Evolutionary conservation across 2,797 vertebrate genomes (phyloP).

Genomic region (Sebastolobus altivelis): DNA sequence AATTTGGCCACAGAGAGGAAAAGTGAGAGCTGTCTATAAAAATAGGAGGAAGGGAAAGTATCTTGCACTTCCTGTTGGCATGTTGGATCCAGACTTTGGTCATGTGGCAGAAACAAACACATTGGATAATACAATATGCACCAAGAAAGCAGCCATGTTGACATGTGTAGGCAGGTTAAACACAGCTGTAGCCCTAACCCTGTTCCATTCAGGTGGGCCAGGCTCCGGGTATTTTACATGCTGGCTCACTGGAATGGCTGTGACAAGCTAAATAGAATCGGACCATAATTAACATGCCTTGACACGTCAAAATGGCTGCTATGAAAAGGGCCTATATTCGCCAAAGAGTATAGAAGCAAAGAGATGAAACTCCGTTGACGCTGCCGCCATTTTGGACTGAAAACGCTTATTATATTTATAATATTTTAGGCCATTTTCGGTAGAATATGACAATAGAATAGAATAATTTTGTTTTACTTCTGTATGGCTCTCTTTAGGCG

Average conservation of each 20-base stretch:
- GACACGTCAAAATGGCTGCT: neutral
- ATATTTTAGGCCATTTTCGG: no score
- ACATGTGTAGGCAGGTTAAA: neutral
- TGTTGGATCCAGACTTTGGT: conserved; percentile 4
- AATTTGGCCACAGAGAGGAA: conserved; percentile 15
- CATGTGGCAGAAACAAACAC: neutral
- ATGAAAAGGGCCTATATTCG: neutral
- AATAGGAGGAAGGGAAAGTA: conserved; percentile 1
- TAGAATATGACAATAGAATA: no score
- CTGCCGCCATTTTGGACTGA: no score
- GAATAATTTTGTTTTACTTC: no score
- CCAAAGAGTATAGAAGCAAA: no score
- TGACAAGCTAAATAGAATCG: neutral
- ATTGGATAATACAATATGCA: neutral
- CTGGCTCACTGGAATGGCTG: neutral
- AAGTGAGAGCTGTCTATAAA: neutral
- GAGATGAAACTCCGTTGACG: no score
- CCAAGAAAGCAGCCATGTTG: neutral
- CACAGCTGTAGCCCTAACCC: neutral
- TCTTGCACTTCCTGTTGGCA: conserved; percentile 1
- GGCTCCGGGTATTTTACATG: neutral
- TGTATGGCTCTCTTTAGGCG: no score
- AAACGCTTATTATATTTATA: no score
- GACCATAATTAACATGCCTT: neutral
- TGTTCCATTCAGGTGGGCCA: neutral